These are phyloP conservation scores for Danio rerio DNA, from an alignment of 2,113 vertebrate species.

Conservation along the genomic window GRCz12tu NC_133189.1:51962001-51962500, in stretches of 20 bases:
- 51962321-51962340: constrained; percentile 12
- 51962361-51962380: no score
- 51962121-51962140: constrained; percentile 31
- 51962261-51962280: neutral
- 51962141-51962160: neutral
- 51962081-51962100: constrained; percentile 27
- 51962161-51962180: constrained; percentile 40
- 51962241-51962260: constrained; percentile 32
- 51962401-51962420: no score
- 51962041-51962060: constrained; percentile 27
- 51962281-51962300: constrained; percentile 40
- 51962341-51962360: no score
- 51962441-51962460: no score
- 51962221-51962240: constrained; percentile 46
- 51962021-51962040: constrained; percentile 18
- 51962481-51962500: no score
- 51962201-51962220: constrained; percentile 47
- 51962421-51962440: no score
- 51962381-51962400: no score
- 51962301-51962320: constrained; percentile 45
- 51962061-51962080: constrained; percentile 37
- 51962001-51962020: neutral
- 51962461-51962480: no score
- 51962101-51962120: constrained; percentile 23
- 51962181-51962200: constrained; percentile 31